Evolutionary conservation across 2,113 vertebrate genomes (phyloP), one percentile per base, ranked within the genome.

Genomic region (Lepus europaeus): DNA sequence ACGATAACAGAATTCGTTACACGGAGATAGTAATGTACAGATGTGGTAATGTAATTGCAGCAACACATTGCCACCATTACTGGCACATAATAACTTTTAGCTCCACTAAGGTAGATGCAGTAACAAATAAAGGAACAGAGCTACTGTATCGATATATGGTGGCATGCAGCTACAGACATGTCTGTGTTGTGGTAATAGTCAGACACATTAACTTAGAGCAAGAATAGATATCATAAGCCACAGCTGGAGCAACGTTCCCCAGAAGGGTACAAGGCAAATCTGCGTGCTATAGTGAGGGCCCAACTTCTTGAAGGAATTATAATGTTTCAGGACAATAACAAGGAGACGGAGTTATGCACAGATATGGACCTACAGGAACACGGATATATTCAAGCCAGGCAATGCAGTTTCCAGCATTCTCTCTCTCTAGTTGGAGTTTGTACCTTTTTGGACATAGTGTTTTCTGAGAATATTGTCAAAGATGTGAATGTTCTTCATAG

Each of bases 141-240:
- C 45, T 53, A 39, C 0, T 23, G 9, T 19, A 61, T 69, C 73
- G 63, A 61, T 73, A 78, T 79, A 33, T 10, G 51, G 66, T 20
- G 23, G 36, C 84, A 31, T 2, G 31, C 36, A 93, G 33, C 29
- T 61, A 49, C 14, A 74, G 63, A 27, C 19, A 66, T 64, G n/a
- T n/a, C 13, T 73, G 13, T 82, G 33, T 64, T 51, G n/a, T 1
- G 22, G 53, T 89, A 70, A 49, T 72, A 25, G 56, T 73, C 5
- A 84, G 92, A 72, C 59, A 53, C 29, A 76, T 81, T 49, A 91
- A 83, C 33, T 73, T 87, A 87, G 88, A 84, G 68, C 83, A 66
- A 95, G 86, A 93, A 68, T 64, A 89, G 87, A 64, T 33, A 3
- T 36, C 2, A 29, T 53, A 79, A 81, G 39, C 94, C 70, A 79